Percentiles rank a stretch among this genome's conserved stretches.
Evolutionary conservation across 2,888 invertebrate species (phyloP).

Genomic region (Erynnis tages): DNA sequence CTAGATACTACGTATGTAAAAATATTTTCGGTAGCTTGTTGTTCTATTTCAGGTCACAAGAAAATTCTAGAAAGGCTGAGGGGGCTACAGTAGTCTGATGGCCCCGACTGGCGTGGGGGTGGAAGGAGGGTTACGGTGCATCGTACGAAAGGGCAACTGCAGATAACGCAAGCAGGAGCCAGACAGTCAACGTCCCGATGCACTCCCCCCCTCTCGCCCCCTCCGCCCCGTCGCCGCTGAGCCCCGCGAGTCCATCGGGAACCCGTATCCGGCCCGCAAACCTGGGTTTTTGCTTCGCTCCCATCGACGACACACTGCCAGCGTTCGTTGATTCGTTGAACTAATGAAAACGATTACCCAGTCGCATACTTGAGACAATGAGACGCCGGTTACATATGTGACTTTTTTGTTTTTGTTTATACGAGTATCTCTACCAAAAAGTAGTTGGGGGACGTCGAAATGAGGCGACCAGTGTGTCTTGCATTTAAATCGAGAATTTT

Average conservation of each 20-base stretch:
- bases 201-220: conserved; percentile 58
- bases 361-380: conserved; percentile 68
- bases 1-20: no score
- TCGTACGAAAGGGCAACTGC: conserved; percentile 81
- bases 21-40: conserved; percentile 4
- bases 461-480: no score
- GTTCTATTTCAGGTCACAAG: conserved; percentile 70
- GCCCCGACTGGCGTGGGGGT: conserved; percentile 53
- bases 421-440: conserved; percentile 12
- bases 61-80: conserved; percentile 59
- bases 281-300: conserved; percentile 60
- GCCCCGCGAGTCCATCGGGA: conserved; percentile 48
- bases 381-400: conserved; percentile 35
- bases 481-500: no score
- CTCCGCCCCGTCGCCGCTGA: conserved; percentile 36
- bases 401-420: conserved; percentile 22
- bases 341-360: conserved; percentile 68
- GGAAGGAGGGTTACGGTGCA: conserved; percentile 74
- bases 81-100: conserved; percentile 65
- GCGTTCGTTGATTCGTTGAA: conserved; percentile 59
- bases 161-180: conserved; percentile 75
- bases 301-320: conserved; percentile 38
- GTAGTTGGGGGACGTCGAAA: neutral
- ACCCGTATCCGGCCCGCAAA: conserved; percentile 67
- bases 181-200: conserved; percentile 81